A percentile compares a stretch with the other conserved stretches of the same genome.
Conservation (phyloP, 1,140 invertebrate genomes). For the Calephelis nemesis region DNA sequence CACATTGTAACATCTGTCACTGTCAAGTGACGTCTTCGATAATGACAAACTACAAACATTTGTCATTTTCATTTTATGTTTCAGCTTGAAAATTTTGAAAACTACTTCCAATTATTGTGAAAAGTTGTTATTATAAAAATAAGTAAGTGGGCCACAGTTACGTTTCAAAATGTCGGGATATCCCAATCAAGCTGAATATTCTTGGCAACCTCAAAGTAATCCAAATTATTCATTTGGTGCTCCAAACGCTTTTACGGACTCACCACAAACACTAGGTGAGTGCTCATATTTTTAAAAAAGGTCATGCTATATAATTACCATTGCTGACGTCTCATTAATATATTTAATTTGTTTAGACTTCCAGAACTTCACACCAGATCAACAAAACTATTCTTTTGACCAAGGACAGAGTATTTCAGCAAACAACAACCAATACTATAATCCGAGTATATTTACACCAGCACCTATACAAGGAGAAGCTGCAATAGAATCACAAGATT, state of each 20-base stretch:
- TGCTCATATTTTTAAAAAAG: slow-evolving; percentile 2
- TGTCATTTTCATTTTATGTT: no score
- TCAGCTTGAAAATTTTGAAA: no score
- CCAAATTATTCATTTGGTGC: slow-evolving; percentile 63
- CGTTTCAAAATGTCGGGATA: slow-evolving; percentile 21
- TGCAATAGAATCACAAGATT: slow-evolving; percentile 52
- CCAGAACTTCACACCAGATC: slow-evolving; percentile 69
- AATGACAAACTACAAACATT: no score
- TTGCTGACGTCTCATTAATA: not conserved
- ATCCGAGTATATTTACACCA: slow-evolving; percentile 77
- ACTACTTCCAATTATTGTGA: no score
- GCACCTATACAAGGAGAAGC: slow-evolving; percentile 65
- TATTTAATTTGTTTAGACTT: slow-evolving; percentile 57
- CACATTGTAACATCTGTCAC: no score
- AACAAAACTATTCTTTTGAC: slow-evolving; percentile 68
- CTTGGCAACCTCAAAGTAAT: slow-evolving; percentile 68
- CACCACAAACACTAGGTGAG: slow-evolving; percentile 62
- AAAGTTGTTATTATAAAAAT: no score
- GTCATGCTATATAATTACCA: not conserved
- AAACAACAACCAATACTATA: slow-evolving; percentile 72
- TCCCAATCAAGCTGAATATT: slow-evolving; percentile 57
- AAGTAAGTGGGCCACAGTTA: no score
- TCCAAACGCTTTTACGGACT: slow-evolving; percentile 58
- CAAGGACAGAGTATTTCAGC: slow-evolving; percentile 55
- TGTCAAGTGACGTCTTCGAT: no score